A percentile compares a stretch with the other conserved stretches of the same genome.
These are phyloP conservation scores for Melanocharis versteri DNA, from an alignment of 2,113 vertebrate species.

Conservation along the genomic window DNA sequence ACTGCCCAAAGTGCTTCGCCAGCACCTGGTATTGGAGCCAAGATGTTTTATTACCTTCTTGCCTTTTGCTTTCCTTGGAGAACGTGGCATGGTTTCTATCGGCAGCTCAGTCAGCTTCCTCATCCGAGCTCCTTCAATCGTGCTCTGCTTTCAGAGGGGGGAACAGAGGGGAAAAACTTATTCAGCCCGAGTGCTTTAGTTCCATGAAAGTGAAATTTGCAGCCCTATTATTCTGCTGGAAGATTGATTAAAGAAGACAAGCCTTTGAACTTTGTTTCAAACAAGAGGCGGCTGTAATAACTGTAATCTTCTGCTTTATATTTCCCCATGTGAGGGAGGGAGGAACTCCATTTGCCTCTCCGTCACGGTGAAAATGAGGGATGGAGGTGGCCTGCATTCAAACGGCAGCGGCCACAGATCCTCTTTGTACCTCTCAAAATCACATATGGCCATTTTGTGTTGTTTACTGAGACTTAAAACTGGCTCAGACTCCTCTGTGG, in stretches of 20 bases:
- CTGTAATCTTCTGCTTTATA: slow-evolving; percentile 18
- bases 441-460: background rate
- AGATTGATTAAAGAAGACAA: slow-evolving; percentile 66
- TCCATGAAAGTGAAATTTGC: slow-evolving; percentile 64
- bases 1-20: background rate
- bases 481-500: background rate
- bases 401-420: background rate
- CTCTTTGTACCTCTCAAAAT: background rate
- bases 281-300: slow-evolving; percentile 53
- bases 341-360: slow-evolving; percentile 3
- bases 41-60: slow-evolving; percentile 9
- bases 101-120: background rate
- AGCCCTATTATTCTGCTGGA: slow-evolving; percentile 18
- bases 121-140: background rate
- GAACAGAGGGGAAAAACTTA: background rate
- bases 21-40: background rate
- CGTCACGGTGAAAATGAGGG: background rate
- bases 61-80: background rate
- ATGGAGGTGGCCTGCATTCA: background rate
- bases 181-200: slow-evolving; percentile 19
- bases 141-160: slow-evolving; percentile 19
- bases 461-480: background rate
- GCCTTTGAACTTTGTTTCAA: slow-evolving; percentile 65
- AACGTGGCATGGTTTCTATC: background rate
- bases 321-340: background rate